phyloP scores from a whole-genome alignment of 2,888 invertebrate genomes.

The Drosophila diplacantha region DNA sequence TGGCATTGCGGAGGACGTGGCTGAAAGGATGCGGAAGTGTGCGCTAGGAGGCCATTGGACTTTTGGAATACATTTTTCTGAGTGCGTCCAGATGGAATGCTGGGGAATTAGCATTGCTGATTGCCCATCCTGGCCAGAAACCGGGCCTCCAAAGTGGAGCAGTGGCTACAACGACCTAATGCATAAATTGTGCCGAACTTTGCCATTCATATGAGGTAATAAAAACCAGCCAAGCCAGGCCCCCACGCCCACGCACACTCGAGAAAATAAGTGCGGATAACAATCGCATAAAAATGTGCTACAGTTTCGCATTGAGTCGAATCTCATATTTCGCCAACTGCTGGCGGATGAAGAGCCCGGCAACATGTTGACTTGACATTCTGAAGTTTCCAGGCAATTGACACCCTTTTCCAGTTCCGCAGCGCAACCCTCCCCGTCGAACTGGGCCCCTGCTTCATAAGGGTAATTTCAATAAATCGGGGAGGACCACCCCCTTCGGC shows the following conservation, averaged over 20 bases:
- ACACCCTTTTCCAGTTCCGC: slow-evolving; percentile 65
- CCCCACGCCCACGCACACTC: slow-evolving; percentile 9
- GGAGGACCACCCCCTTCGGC: slow-evolving; percentile 18
- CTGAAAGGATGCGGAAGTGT: slow-evolving; percentile 30
- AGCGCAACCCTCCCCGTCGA: slow-evolving; percentile 37
- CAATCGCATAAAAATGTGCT: slow-evolving; percentile 38
- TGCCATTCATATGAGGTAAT: slow-evolving; percentile 31
- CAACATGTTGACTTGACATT: slow-evolving; percentile 75
- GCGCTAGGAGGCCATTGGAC: slow-evolving; percentile 15
- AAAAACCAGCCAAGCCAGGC: slow-evolving; percentile 20
- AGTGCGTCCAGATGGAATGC: slow-evolving; percentile 10
- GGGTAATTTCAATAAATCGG: slow-evolving; percentile 71
- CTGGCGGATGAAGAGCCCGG: slow-evolving; percentile 44
- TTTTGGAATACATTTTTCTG: slow-evolving; percentile 7
- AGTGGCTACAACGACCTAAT: slow-evolving; percentile 9
- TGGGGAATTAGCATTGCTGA: slow-evolving; percentile 16
- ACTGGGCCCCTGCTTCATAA: slow-evolving; percentile 46
- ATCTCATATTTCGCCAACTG: slow-evolving; percentile 62
- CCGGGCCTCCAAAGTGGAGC: slow-evolving; percentile 1
- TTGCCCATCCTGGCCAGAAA: slow-evolving; percentile 17
- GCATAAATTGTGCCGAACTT: slow-evolving; percentile 17
- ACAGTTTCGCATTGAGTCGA: slow-evolving; percentile 44
- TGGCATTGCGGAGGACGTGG: slow-evolving; percentile 14
- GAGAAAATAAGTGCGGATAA: slow-evolving; percentile 15
- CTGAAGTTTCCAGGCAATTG: slow-evolving; percentile 62